Conservation (phyloP, 2,113 vertebrate species). For the Alligator mississippiensis region DNA sequence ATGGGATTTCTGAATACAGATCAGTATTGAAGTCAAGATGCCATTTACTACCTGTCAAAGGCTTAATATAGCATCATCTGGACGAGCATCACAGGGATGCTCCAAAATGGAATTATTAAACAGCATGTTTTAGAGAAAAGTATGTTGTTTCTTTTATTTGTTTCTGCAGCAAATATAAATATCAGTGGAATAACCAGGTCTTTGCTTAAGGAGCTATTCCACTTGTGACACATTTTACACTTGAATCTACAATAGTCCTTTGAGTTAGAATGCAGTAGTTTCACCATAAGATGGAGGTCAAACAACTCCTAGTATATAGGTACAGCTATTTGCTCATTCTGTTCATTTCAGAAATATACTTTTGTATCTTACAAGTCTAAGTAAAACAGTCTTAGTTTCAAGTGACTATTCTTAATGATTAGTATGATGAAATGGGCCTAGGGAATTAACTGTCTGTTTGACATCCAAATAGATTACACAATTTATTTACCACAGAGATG, state of each 20-base stretch:
- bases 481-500: neutral
- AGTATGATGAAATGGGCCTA: neutral
- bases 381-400: neutral
- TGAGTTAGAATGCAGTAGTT: neutral
- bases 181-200: neutral
- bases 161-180: neutral
- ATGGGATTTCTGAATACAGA: neutral
- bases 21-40: accelerated
- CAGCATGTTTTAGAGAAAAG: neutral
- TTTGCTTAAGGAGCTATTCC: neutral
- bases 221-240: neutral
- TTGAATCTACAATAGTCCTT: neutral
- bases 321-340: constrained; percentile 15
- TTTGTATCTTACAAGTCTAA: neutral
- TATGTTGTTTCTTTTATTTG: accelerated
- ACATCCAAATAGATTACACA: neutral
- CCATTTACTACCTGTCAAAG: neutral
- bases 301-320: neutral
- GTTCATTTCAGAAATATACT: neutral
- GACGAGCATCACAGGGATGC: accelerated
- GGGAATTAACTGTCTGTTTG: neutral
- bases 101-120: neutral
- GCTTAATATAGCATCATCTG: neutral
- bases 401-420: neutral
- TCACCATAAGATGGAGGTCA: neutral